A percentile compares a stretch with the other conserved stretches of the same genome.
Conservation (phyloP, 2,797 vertebrate species). For the Nothura maculosa region DNA sequence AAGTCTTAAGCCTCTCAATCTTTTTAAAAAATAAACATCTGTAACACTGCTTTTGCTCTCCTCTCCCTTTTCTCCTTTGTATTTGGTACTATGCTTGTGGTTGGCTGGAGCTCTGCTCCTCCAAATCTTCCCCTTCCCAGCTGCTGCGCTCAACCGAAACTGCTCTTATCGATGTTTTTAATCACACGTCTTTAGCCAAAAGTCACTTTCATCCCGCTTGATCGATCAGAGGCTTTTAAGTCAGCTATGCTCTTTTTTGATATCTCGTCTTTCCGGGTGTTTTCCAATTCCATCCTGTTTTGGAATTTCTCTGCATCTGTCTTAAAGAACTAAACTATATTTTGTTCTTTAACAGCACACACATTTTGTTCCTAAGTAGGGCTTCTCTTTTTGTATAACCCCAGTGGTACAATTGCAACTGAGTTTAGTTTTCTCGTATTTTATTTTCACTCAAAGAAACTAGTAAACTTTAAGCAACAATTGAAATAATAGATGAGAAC, state of each 20-base stretch:
- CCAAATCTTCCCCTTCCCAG: background rate
- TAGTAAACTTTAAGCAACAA: background rate
- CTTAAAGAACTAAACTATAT: background rate
- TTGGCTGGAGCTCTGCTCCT: background rate
- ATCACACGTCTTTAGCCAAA: background rate
- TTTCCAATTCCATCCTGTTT: background rate
- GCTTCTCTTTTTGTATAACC: background rate
- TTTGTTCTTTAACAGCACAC: background rate
- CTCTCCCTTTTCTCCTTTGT: background rate
- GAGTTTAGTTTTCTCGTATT: background rate
- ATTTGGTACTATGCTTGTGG: background rate
- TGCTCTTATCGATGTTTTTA: background rate
- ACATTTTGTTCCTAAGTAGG: background rate
- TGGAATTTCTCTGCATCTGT: background rate
- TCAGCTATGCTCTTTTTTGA: background rate
- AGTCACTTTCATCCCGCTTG: background rate
- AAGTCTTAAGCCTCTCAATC: conserved; percentile 33
- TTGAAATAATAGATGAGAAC: background rate
- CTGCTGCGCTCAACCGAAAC: background rate
- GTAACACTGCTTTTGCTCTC: background rate
- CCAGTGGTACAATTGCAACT: background rate
- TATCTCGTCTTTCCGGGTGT: background rate
- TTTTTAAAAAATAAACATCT: background rate
- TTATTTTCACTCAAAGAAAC: background rate
- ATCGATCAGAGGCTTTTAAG: background rate